Evolutionary conservation across 2,113 vertebrate species (phyloP).

Genomic region (Chloropsis cyanopogon): DNA sequence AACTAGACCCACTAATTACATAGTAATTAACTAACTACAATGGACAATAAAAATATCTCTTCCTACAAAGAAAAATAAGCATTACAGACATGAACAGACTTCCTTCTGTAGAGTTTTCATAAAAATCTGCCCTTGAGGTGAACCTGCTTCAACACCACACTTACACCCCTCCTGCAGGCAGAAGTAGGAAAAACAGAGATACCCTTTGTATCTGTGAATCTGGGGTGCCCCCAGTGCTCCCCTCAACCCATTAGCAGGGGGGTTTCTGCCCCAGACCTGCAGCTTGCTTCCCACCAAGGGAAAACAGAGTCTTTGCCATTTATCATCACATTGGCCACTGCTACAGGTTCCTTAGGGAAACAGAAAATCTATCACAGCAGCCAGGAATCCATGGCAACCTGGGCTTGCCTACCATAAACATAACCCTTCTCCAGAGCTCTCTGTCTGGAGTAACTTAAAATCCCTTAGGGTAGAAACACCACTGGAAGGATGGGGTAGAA

Average conservation of each 20-base stretch:
- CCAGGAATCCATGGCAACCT: not conserved
- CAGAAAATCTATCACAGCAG: not conserved
- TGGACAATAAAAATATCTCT: not conserved
- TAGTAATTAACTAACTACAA: not conserved
- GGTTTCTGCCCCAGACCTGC: not conserved
- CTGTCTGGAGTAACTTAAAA: not conserved
- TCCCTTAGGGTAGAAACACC: not conserved
- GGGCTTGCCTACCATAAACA: not conserved
- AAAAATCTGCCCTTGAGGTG: not conserved
- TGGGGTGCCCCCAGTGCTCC: not conserved
- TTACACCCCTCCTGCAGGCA: not conserved
- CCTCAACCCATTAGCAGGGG: not conserved
- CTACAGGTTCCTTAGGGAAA: not conserved
- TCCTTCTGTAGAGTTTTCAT: not conserved
- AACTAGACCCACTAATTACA: not conserved
- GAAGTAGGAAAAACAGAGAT: not conserved
- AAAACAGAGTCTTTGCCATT: not conserved
- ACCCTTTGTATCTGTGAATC: accelerated
- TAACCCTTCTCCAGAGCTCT: not conserved
- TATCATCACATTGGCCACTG: not conserved
- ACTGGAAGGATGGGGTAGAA: not conserved
- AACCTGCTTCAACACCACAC: not conserved
- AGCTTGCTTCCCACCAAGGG: not conserved
- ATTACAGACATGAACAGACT: not conserved
- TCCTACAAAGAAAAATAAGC: not conserved